A percentile compares a stretch with the other conserved stretches of the same genome.
Conservation (phyloP, 2,888 invertebrate genomes). For the Myathropa florea region DNA sequence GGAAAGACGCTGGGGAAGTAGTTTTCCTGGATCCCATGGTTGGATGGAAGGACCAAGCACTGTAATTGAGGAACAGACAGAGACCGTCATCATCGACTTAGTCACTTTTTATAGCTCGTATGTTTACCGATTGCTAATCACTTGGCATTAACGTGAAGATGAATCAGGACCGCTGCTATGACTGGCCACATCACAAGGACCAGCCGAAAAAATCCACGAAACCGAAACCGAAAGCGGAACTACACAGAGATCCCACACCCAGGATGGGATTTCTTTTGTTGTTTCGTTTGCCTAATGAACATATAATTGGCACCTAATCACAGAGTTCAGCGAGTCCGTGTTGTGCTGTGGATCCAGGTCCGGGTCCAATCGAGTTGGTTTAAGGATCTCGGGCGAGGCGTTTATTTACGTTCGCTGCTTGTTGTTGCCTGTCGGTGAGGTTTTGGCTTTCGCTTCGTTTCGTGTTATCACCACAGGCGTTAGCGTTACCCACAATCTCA, state of each 20-base stretch:
- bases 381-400: conserved; percentile 45
- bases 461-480: conserved; percentile 48
- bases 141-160: conserved; percentile 47
- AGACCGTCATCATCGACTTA: conserved; percentile 37
- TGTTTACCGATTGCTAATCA: conserved; percentile 68
- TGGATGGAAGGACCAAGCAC: conserved; percentile 1
- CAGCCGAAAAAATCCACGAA: conserved; percentile 35
- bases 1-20: neutral
- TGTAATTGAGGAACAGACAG: conserved; percentile 30
- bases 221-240: conserved; percentile 25
- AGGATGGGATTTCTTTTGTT: conserved; percentile 44
- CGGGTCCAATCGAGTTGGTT: conserved; percentile 43
- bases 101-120: conserved; percentile 40
- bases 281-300: conserved; percentile 65
- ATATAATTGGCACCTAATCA: conserved; percentile 70
- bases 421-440: conserved; percentile 9
- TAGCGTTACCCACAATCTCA: conserved; percentile 45
- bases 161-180: conserved; percentile 49
- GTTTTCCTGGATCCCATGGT: neutral
- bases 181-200: conserved; percentile 49
- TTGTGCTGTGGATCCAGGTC: conserved; percentile 31
- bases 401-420: conserved; percentile 46
- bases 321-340: conserved; percentile 53
- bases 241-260: conserved; percentile 27
- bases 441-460: conserved; percentile 34